Percentiles rank a stretch among this genome's conserved stretches.
phyloP scores from a whole-genome alignment of 2,113 vertebrate species.

The Trichechus manatus region DNA sequence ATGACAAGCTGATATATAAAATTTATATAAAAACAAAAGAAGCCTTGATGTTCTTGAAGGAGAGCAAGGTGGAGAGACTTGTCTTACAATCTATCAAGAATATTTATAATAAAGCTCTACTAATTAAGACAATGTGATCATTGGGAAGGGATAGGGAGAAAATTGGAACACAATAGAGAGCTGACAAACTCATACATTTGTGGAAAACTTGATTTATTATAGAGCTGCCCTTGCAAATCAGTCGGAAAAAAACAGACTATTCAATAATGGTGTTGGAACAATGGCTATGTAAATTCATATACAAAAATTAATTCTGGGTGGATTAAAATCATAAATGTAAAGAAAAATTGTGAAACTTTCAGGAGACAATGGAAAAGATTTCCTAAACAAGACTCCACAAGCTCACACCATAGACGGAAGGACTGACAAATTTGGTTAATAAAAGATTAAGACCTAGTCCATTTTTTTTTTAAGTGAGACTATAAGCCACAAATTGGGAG shows the following conservation, averaged over 20 bases:
- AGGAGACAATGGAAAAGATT: neutral
- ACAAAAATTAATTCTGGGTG: conserved; percentile 4
- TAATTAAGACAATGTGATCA: neutral
- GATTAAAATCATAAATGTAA: neutral
- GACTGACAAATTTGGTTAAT: neutral
- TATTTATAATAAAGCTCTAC: neutral
- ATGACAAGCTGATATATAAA: neutral
- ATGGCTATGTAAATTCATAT: neutral
- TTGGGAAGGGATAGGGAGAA: neutral
- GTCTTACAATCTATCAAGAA: neutral
- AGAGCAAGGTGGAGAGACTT: neutral
- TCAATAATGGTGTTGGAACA: neutral
- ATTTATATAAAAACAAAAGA: neutral
- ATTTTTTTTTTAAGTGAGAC: neutral
- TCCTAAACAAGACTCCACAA: neutral
- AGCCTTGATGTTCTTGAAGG: neutral
- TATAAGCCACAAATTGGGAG: neutral
- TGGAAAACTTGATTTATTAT: neutral
- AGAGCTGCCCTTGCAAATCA: neutral
- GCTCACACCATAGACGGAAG: neutral
- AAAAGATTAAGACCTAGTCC: neutral
- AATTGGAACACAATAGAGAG: neutral
- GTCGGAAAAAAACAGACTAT: neutral
- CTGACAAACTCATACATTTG: neutral
- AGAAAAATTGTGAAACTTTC: neutral